Percentiles rank a stretch among this genome's conserved stretches.
These are phyloP conservation scores for Todiramphus saurophagus DNA, from an alignment of 2,113 vertebrate species.

Conservation along the genomic window DNA sequence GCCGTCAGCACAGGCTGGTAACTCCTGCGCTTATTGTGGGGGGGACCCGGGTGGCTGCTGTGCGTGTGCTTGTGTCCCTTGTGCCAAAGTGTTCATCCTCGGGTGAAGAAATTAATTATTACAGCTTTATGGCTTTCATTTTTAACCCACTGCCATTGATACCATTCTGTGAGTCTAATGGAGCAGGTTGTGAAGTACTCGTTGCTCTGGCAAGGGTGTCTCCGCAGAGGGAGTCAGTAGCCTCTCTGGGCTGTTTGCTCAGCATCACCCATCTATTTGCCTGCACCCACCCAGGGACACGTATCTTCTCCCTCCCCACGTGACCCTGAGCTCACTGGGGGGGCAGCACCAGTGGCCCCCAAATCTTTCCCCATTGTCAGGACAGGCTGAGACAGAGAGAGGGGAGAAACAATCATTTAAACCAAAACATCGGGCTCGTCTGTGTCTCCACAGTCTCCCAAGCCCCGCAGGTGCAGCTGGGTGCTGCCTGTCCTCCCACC, in stretches of 20 bases:
- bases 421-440: not conserved
- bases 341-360: not conserved
- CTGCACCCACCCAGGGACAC: not conserved
- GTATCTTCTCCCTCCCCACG: not conserved
- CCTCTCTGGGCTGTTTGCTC: not conserved
- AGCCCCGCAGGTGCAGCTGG: not conserved
- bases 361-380: fast-evolving
- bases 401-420: not conserved
- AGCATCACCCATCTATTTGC: not conserved
- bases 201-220: not conserved
- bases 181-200: not conserved
- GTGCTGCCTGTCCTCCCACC: fast-evolving
- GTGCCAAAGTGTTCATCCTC: not conserved
- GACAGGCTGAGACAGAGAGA: not conserved
- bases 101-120: not conserved
- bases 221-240: not conserved
- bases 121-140: not conserved
- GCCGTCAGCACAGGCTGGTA: not conserved
- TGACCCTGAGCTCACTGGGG: fast-evolving
- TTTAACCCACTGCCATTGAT: not conserved
- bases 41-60: not conserved
- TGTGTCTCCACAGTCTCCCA: not conserved
- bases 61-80: fast-evolving
- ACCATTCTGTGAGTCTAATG: no score
- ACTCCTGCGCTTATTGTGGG: not conserved